Percentiles rank a stretch among this genome's conserved stretches.
These are phyloP conservation scores for Diplodus puntazzo DNA, from an alignment of 2,797 vertebrate species.

Conservation along the genomic window DNA sequence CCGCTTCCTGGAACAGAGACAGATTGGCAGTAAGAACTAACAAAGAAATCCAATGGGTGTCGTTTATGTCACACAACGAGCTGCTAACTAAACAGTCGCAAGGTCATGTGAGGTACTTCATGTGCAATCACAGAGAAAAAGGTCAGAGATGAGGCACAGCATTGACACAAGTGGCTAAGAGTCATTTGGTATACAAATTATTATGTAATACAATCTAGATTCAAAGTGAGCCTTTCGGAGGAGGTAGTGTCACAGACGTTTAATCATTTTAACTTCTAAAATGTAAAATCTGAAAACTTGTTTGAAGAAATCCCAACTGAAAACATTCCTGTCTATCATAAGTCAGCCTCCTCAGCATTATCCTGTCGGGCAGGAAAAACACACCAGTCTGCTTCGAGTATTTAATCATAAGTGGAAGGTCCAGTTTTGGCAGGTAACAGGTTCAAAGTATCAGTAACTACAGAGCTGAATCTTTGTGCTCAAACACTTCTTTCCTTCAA, in stretches of 20 bases:
- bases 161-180: background rate
- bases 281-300: background rate
- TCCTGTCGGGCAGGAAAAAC: slow-evolving; percentile 52
- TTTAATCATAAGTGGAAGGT: background rate
- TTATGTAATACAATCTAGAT: slow-evolving; percentile 65
- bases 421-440: background rate
- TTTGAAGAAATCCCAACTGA: background rate
- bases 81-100: background rate
- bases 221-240: background rate
- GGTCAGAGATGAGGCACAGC: background rate
- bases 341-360: background rate
- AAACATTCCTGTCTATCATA: background rate
- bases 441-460: background rate
- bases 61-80: background rate
- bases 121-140: background rate
- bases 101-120: background rate
- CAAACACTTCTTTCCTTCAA: background rate
- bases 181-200: slow-evolving; percentile 38
- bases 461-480: background rate
- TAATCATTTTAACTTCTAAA: background rate
- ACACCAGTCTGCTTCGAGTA: background rate
- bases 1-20: slow-evolving; percentile 64
- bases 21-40: background rate
- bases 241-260: background rate
- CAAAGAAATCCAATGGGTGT: background rate